These are phyloP conservation scores for Fregetta grallaria DNA, from an alignment of 2,113 vertebrate species.

Conservation along the genomic window DNA sequence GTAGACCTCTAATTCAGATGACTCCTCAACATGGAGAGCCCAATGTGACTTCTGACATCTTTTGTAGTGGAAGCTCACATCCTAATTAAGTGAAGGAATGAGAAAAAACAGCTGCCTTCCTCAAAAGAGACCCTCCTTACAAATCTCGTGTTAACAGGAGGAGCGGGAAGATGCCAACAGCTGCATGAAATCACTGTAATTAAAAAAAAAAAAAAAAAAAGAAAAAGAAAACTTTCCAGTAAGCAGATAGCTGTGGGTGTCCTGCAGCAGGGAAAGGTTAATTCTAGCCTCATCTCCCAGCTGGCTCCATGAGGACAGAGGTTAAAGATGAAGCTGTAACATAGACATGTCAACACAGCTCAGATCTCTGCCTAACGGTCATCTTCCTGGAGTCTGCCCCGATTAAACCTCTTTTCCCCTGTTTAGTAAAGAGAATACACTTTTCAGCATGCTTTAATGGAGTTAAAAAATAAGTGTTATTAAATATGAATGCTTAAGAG, in stretches of 20 bases:
- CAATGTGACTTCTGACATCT: background rate
- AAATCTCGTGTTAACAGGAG: background rate
- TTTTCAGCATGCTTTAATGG: background rate
- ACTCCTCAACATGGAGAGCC: background rate
- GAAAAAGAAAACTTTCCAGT: background rate
- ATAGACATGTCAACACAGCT: background rate
- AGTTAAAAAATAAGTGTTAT: background rate
- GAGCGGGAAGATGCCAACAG: conserved; percentile 40
- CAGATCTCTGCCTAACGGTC: background rate
- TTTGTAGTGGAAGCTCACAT: background rate
- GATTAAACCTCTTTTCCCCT: background rate
- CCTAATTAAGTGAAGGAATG: conserved; percentile 21
- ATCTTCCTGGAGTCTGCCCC: background rate
- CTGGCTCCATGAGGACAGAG: background rate
- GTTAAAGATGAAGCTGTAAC: conserved; percentile 35
- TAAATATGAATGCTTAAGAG: conserved; percentile 25
- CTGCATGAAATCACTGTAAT: conserved; percentile 67
- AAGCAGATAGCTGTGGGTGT: background rate
- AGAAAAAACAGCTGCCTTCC: conserved; percentile 56
- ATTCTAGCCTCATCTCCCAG: conserved; percentile 9
- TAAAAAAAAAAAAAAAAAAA: conserved; percentile 42
- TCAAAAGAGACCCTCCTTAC: conserved; percentile 8
- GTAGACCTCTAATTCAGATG: background rate
- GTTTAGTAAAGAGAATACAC: background rate
- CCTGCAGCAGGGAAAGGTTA: conserved; percentile 18